Percentiles rank a stretch among this genome's conserved stretches.
Conservation (phyloP, 2,797 vertebrate genomes). For the Phoebastria nigripes region DNA sequence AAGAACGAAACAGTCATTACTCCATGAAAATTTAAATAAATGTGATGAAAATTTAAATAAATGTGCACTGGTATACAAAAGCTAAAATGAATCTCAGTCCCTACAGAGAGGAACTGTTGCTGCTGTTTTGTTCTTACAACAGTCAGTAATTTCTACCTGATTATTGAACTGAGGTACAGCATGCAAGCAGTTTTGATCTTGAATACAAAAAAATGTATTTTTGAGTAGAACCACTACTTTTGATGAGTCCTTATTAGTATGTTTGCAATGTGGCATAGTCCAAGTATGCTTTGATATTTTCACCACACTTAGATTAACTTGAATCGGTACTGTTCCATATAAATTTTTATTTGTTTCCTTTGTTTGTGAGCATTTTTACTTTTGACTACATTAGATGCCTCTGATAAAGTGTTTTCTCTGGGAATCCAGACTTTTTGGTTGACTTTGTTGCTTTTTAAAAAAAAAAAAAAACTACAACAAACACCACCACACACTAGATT, state of each 20-base stretch:
- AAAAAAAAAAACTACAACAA: background rate
- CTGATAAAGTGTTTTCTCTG: background rate
- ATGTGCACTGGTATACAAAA: background rate
- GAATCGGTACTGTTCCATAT: background rate
- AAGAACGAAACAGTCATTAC: background rate
- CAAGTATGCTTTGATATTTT: background rate
- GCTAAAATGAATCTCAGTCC: background rate
- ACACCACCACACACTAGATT: background rate
- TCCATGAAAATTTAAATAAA: background rate
- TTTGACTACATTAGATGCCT: background rate
- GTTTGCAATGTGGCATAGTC: background rate
- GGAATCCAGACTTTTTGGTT: background rate
- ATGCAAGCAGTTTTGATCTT: background rate
- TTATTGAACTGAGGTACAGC: background rate
- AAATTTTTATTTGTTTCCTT: background rate
- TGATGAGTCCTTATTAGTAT: background rate
- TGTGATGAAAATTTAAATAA: background rate
- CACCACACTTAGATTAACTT: background rate
- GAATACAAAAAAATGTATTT: background rate
- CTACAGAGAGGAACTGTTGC: background rate
- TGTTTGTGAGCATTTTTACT: background rate
- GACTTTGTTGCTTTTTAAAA: background rate
- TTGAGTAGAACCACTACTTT: background rate
- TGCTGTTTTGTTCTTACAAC: background rate
- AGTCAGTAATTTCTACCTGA: background rate